A percentile compares a stretch with the other conserved stretches of the same genome.
phyloP scores from a whole-genome alignment of 1,140 invertebrate genomes.

The Solenopsis invicta region DNA sequence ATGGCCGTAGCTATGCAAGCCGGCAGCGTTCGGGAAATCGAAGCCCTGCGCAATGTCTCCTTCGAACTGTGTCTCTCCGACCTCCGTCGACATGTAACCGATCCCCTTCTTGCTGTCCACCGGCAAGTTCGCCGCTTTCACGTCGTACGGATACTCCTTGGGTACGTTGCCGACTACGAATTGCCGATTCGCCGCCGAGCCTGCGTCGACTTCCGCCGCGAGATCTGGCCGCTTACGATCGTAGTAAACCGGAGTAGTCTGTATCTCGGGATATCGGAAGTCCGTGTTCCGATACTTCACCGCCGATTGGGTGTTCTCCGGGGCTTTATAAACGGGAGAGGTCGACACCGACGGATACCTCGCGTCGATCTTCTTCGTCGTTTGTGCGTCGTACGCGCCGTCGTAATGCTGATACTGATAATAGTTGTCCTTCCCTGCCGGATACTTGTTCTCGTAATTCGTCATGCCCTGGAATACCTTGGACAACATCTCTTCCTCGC shows the following conservation, averaged over 20 bases:
- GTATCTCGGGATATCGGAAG: constrained; percentile 80
- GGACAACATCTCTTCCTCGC: constrained; percentile 91
- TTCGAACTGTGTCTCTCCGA: constrained; percentile 64
- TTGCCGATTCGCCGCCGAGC: constrained; percentile 78
- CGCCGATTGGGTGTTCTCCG: constrained; percentile 76
- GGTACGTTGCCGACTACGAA: constrained; percentile 85
- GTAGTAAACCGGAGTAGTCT: constrained; percentile 79
- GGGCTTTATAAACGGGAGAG: constrained; percentile 74
- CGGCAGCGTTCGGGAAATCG: constrained; percentile 70
- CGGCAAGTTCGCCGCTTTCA: constrained; percentile 43
- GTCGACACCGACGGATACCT: constrained; percentile 66
- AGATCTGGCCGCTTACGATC: constrained; percentile 77
- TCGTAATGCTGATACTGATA: constrained; percentile 80
- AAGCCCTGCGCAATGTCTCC: constrained; percentile 72
- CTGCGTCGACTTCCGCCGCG: constrained; percentile 48
- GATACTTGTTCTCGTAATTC: constrained; percentile 76
- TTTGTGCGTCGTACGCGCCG: constrained; percentile 71
- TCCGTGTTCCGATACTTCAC: constrained; percentile 82
- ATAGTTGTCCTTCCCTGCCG: constrained; percentile 75
- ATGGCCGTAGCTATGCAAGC: constrained; percentile 61
- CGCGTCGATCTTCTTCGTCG: constrained; percentile 72
- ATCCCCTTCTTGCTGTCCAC: constrained; percentile 23
- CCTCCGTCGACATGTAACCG: constrained; percentile 49
- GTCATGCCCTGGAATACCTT: constrained; percentile 92
- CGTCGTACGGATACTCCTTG: constrained; percentile 80